Base-by-base conservation (phyloP, 2,888 invertebrate genomes). In the Ernsta delagoae region DNA sequence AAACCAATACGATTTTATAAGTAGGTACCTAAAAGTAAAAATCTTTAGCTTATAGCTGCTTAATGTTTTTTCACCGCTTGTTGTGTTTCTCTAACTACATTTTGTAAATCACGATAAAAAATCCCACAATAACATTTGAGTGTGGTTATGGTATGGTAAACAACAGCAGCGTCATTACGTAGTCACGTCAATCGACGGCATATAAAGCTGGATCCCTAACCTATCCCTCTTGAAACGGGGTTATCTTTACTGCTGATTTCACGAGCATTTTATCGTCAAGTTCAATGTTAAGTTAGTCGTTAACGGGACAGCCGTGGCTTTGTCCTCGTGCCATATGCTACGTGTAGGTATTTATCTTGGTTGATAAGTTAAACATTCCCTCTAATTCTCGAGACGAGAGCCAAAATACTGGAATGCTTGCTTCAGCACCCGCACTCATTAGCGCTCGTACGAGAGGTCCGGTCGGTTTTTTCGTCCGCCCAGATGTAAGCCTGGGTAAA, bases 211-310 rank as follows among this genome's bases (percentile, higher is more conserved):
- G 56, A 69, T 71, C 80, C 85, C 84, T 85, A 88, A 89, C 88
- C 88, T 88, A 87, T 82, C 88, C 85, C 79, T 82, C 79, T 75
- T 74, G 73, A 72, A 70, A 53, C 57, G 24, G 70, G 77, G 83
- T 85, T 88, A 90, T 91, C 90, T 92, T 90, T 86, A 90, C 86
- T 85, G 85, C 88, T 85, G 86, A 88, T 90, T 92, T 91, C 86
- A 92, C 87, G 86, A 80, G 78, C 68, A 77, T 89, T 92, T 93
- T 90, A 92, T 88, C 84, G 78, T 75, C 89, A 91, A 92, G 92
- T 92, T 93, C 92, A 92, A 88, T 90, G 90, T 86, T 88, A 86
- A 80, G 39, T 75, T 76, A 77, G 79, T 81, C 83, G 85, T 86
- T 85, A 84, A 84, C 62, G 75, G 71, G 79, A 90, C 90, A 91